Evolutionary conservation across 2,113 vertebrate species (phyloP), one percentile per base, ranked within the genome.

Genomic region (Catagonus wagneri): DNA sequence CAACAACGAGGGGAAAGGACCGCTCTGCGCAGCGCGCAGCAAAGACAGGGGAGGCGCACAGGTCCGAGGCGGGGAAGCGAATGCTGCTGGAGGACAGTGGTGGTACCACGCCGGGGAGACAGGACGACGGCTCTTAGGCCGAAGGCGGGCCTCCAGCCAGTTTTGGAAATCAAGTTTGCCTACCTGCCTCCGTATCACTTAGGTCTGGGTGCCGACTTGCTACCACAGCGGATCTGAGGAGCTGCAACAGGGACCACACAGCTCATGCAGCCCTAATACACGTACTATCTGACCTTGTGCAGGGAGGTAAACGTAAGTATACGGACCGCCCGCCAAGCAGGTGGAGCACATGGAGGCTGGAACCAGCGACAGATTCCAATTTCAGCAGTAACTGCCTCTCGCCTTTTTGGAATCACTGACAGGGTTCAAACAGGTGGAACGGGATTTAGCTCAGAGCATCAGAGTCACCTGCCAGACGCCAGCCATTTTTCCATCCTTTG

Each of bases 281-380:
- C 8, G 7, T 54, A 39, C 9, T 23, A 7, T 6, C 13, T 56
- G 36, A 25, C 11, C 27, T 7, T 76, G 27, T 1, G 9, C 6
- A n/a, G 8, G n/a, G 58, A 8, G 44, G 27, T 5, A 1, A 0
- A 0, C 7, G 6, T 58, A 8, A 54, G 27, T 5, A 1, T 0
- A 0, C 7, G 6, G 39, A 75, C 2, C 7, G n/a, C 68, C 27
- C 15, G 7, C 23, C 6, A 1, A 29, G 29, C 16, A 8, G 52
- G 20, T 0, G 3, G 19, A 39, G 7, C 20, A 7, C 2, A 1
- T 0, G 6, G 39, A 44, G 54, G 16, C 11, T 1, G 65, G 39
- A 52, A 25, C 7, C 69, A 61, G 23, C 0, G 25, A 34, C 44
- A 84, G 34, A 22, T 9, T 6, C 17, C 3, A 7, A 44, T 22